Base-by-base conservation (phyloP, 2,113 vertebrate species). In the Marmota monax region DNA sequence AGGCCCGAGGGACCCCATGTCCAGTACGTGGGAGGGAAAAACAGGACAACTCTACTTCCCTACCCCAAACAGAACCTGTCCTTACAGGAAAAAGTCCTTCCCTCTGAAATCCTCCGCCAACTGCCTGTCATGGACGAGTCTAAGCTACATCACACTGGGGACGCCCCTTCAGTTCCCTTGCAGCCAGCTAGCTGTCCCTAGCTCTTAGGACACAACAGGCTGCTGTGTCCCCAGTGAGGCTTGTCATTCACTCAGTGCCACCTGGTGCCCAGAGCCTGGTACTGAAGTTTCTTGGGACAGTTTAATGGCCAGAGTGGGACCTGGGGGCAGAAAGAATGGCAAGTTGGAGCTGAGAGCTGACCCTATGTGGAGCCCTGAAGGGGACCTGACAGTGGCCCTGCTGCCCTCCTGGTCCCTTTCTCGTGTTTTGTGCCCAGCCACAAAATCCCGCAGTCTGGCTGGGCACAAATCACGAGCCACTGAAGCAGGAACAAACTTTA, bases 351-450 rank as follows among this genome's bases (percentile, higher is more conserved):
- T 51, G 65, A 27, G 37, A 27, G 14, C 2, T 23, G 51, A 18
- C 34, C 32, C 32, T 51, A 34, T 4, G 1, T 5, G 53, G 25
- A 16, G 1, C 1, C 27, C 27, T 32, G 29, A 34, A 39, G 58
- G 58, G 58, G 67, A 1, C 10, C 65, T 39, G 8, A 13, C 0
- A 3, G 6, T 29, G 82, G 18, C 18, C n/a, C 8, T 0, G 29
- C 17, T 29, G 17, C 25, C 42, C 17, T 14, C 34, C 14, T 3
- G 32, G 86, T 17, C 51, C 37, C 48, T 51, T 51, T 23, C 1
- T n/a, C 13, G 37, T 37, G 37, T 2, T 37, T 37, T 37, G 37
- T 37, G 37, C 37, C 37, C 37, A 37, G 37, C 37, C 37, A 37
- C 37, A 2, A 37, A 37, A 37, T 37, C 2, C 37, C 37, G 37